Conservation (phyloP, 2,888 invertebrate genomes). For the Nebria brevicollis region DNA sequence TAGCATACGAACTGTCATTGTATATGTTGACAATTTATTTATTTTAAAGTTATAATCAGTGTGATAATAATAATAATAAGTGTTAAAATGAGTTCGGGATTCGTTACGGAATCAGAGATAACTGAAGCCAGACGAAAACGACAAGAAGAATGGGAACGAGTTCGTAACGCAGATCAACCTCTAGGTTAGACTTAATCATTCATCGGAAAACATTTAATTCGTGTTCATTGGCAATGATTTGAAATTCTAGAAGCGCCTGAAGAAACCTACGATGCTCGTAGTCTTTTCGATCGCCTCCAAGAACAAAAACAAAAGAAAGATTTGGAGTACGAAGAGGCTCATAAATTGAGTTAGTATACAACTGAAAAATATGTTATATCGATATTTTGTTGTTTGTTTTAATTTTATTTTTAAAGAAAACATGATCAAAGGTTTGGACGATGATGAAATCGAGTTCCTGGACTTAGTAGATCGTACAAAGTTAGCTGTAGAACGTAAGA, state of each 20-base stretch:
- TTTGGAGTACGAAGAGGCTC: constrained; percentile 94
- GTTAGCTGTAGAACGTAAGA: constrained; percentile 84
- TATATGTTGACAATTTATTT: too few species aligned
- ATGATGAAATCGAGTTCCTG: constrained; percentile 95
- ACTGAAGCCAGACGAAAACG: constrained; percentile 81
- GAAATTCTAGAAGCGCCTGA: constrained; percentile 82
- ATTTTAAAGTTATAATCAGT: not conserved
- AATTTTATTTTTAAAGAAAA: constrained; percentile 69
- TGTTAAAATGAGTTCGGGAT: constrained; percentile 84
- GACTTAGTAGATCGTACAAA: constrained; percentile 90
- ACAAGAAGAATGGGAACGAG: constrained; percentile 98
- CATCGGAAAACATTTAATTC: constrained; percentile 35
- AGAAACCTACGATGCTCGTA: constrained; percentile 82
- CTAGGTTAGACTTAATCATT: constrained; percentile 69
- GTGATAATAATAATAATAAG: not conserved
- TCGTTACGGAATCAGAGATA: constrained; percentile 88
- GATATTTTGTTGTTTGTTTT: constrained; percentile 1
- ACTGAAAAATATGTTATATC: not conserved
- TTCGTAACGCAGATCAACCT: constrained; percentile 90
- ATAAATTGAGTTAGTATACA: constrained; percentile 84
- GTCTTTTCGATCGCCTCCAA: constrained; percentile 91
- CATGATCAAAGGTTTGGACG: constrained; percentile 90
- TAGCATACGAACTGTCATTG: too few species aligned
- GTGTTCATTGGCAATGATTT: constrained; percentile 16
- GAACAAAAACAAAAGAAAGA: constrained; percentile 93